Evolutionary conservation across 2,888 invertebrate genomes (phyloP), one percentile per base, ranked within the genome.

Genomic region (Lottia scabra): DNA sequence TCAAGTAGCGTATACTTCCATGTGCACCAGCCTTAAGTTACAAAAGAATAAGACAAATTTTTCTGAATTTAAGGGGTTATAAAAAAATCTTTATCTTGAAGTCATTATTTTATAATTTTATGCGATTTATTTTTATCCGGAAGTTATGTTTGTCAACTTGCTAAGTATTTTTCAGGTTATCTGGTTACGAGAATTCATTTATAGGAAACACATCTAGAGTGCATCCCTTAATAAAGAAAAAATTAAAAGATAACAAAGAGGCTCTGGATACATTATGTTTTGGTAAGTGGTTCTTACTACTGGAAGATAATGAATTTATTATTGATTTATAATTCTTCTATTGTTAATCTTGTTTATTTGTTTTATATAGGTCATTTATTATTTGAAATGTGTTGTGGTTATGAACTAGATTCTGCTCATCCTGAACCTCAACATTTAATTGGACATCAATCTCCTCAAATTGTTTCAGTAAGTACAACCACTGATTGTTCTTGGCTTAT

Each of bases 381-480:
- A 72, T 96, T 95, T 89, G 97, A 97, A 91, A 97, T 97, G 96
- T 94, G 95, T 83, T 94, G 95, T 23, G 97, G 95, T 56, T 93
- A 94, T 80, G 95, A 96, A 85, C 90, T 96, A 78, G 93, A 94
- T 81, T 91, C 94, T 62, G 93, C 95, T 68, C 92, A 93, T 85
- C 94, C 95, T 67, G 92, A 94, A 79, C 92, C 94, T 3, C 93
- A 93, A 78, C 93, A 96, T 85, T 91, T 95, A 88, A 90, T 93
- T 89, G 93, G 94, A 63, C 80, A 81, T 66, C 75, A 75, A 68
- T 80, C 82, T 44, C 80, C 82, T 43, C 72, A 76, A 16, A 71
- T 85, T 67, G 83, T 83, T 0, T 70, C 80, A 75, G 86, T 86
- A 75, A 75, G 70, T 38, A 30, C 30, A 30, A 30, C 30, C 30